Evolutionary conservation across 2,888 invertebrate genomes (phyloP).

Genomic region (Sinelater perroti): DNA sequence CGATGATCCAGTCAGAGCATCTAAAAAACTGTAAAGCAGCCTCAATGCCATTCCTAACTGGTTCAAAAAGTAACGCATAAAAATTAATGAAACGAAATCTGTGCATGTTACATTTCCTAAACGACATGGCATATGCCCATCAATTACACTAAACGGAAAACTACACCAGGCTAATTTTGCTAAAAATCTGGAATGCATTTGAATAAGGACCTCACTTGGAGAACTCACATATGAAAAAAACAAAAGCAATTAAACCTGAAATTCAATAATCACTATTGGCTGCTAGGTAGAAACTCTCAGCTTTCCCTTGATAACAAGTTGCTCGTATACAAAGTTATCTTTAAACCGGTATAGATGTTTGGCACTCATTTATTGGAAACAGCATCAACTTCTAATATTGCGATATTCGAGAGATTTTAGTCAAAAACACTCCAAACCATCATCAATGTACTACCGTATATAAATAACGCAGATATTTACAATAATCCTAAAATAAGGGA

Average conservation of each 20-base stretch:
- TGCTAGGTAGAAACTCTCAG: conserved; percentile 4
- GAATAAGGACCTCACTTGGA: conserved; percentile 3
- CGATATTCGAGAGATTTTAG: conserved; percentile 3
- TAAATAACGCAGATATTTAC: conserved; percentile 6
- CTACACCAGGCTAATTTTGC: background rate
- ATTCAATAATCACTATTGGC: conserved; percentile 5
- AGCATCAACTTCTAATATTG: conserved; percentile 7
- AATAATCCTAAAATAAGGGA: conserved; percentile 7
- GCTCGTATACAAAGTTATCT: conserved; percentile 8
- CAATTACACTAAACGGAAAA: conserved; percentile 7
- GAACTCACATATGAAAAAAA: conserved; percentile 10
- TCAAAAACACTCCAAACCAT: background rate
- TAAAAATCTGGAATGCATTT: background rate
- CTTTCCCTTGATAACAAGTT: conserved; percentile 3
- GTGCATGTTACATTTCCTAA: conserved; percentile 4
- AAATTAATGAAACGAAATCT: conserved; percentile 8
- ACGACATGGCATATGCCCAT: conserved; percentile 5
- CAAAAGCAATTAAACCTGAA: conserved; percentile 4
- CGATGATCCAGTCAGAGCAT: background rate
- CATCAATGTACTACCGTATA: background rate
- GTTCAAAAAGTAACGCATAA: conserved; percentile 5
- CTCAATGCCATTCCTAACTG: background rate
- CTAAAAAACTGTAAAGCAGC: conserved; percentile 5
- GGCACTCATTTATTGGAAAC: conserved; percentile 8
- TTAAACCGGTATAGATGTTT: conserved; percentile 5